Evolutionary conservation across 2,797 vertebrate species (phyloP).

Genomic region (Agapornis canus): DNA sequence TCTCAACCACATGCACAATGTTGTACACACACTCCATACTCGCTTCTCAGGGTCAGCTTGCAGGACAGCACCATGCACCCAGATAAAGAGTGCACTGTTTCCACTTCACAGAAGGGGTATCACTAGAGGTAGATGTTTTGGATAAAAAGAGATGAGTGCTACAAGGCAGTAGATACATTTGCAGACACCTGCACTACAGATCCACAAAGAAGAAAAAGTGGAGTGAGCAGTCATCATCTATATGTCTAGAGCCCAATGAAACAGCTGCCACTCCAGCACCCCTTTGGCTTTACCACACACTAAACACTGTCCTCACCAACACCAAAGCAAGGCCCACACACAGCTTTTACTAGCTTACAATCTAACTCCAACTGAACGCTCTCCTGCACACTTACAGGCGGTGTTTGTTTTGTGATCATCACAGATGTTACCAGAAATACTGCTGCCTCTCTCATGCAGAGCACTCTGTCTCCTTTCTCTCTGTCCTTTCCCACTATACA

Average conservation of each 20-base stretch:
- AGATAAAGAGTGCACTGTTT: background rate
- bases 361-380: background rate
- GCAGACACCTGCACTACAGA: background rate
- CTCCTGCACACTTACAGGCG: background rate
- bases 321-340: background rate
- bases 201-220: background rate
- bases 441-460: background rate
- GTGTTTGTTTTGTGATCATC: background rate
- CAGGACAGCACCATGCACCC: background rate
- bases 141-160: background rate
- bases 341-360: background rate
- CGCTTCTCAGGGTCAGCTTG: background rate
- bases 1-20: rapidly evolving
- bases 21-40: background rate
- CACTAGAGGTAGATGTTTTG: background rate
- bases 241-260: background rate
- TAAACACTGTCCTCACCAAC: background rate
- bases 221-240: background rate
- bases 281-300: background rate
- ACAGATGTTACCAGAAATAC: background rate
- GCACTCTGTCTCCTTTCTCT: background rate
- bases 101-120: background rate
- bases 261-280: background rate
- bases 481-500: background rate
- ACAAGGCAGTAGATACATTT: background rate